Conservation (phyloP, 1,140 invertebrate genomes). For the Diabrotica virgifera region DNA sequence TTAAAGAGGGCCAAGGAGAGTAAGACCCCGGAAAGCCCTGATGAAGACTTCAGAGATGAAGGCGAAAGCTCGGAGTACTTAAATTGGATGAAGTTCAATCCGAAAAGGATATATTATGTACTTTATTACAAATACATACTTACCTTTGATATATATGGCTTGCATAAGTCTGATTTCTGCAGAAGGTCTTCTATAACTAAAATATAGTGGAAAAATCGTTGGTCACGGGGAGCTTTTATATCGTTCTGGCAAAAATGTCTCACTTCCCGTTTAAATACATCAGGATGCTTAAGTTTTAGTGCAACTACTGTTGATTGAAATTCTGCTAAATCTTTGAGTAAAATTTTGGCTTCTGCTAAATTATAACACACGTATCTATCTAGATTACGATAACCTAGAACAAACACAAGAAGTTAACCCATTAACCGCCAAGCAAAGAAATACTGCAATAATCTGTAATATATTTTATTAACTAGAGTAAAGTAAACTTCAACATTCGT, state of each 20-base stretch:
- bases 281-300: conserved; percentile 46
- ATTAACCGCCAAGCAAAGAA: too few relatives aligned
- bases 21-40: too few relatives aligned
- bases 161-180: conserved; percentile 4
- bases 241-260: conserved; percentile 33
- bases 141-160: conserved; percentile 11
- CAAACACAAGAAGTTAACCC: too few relatives aligned
- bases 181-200: not conserved
- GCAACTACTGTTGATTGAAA: conserved; percentile 56
- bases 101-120: too few relatives aligned
- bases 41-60: too few relatives aligned
- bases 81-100: too few relatives aligned
- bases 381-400: conserved; percentile 6
- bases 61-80: too few relatives aligned
- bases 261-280: conserved; percentile 47
- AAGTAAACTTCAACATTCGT: too few relatives aligned
- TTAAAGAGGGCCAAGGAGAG: too few relatives aligned
- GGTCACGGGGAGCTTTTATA: not conserved
- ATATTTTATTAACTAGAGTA: too few relatives aligned
- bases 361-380: not conserved
- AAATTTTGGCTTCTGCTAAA: not conserved
- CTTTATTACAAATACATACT: too few relatives aligned
- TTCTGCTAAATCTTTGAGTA: conserved; percentile 44
- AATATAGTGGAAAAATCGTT: not conserved
- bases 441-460: too few relatives aligned